phyloP scores from a whole-genome alignment of 2,113 vertebrate genomes.

The Corythaixoides concolor region DNA sequence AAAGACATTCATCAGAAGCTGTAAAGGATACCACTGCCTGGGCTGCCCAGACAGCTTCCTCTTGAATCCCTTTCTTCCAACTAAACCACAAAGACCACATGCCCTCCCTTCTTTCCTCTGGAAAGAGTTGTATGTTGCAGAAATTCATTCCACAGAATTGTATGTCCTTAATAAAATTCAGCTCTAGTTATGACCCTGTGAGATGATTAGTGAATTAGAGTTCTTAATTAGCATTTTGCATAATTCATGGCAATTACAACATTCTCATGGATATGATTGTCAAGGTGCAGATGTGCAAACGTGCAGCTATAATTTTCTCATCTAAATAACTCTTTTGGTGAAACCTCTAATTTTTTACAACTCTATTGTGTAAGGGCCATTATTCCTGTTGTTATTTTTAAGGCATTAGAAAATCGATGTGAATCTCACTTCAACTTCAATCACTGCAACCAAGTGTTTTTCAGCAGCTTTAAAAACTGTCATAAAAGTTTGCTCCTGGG shows the following conservation, averaged over 20 bases:
- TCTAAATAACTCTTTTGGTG: conserved; percentile 74
- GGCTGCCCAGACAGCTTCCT: neutral
- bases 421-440: conserved; percentile 46
- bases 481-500: conserved; percentile 57
- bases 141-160: conserved; percentile 59
- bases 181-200: conserved; percentile 78
- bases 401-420: conserved; percentile 53
- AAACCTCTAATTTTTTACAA: conserved; percentile 72
- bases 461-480: conserved; percentile 42
- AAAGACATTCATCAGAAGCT: neutral
- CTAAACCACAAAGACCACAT: neutral
- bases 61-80: neutral
- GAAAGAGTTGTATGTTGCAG: conserved; percentile 43
- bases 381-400: conserved; percentile 64
- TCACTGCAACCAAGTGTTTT: conserved; percentile 48
- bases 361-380: conserved; percentile 61
- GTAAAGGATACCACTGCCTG: neutral
- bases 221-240: conserved; percentile 83
- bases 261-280: conserved; percentile 77
- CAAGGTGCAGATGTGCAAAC: conserved; percentile 80
- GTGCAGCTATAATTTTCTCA: conserved; percentile 76
- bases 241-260: conserved; percentile 82
- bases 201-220: conserved; percentile 80
- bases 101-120: conserved; percentile 9
- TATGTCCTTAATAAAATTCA: conserved; percentile 76